These are phyloP conservation scores for Motacilla tschutschensis DNA, from an alignment of 2,113 vertebrate species.

Conservation along the genomic window DNA sequence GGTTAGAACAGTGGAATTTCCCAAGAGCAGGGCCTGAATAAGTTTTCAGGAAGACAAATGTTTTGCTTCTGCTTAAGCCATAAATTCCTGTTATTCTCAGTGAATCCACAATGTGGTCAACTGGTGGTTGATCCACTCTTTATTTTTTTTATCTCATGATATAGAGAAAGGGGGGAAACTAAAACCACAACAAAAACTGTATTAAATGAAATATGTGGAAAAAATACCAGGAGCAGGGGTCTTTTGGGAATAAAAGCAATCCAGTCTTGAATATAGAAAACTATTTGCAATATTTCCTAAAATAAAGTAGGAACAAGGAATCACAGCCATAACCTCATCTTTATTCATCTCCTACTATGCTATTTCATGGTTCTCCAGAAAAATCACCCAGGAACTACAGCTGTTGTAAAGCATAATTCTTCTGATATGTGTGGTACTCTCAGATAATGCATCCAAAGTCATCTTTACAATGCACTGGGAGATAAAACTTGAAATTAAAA, in stretches of 20 bases:
- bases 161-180: neutral
- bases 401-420: neutral
- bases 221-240: neutral
- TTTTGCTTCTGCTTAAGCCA: neutral
- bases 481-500: neutral
- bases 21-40: neutral
- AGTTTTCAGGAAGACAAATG: neutral
- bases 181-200: neutral
- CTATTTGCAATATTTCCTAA: neutral
- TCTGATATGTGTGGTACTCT: neutral
- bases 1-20: neutral
- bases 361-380: neutral
- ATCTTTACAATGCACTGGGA: neutral
- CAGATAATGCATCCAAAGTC: neutral
- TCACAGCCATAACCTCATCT: neutral
- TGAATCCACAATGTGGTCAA: neutral
- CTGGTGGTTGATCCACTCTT: neutral
- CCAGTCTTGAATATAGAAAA: neutral
- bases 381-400: neutral
- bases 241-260: constrained; percentile 20
- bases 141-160: neutral
- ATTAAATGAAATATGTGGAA: neutral
- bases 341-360: neutral
- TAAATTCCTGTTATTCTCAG: neutral
- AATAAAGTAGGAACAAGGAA: neutral